phyloP scores from a whole-genome alignment of 2,888 invertebrate species.

The Polyommatus iphigenia region DNA sequence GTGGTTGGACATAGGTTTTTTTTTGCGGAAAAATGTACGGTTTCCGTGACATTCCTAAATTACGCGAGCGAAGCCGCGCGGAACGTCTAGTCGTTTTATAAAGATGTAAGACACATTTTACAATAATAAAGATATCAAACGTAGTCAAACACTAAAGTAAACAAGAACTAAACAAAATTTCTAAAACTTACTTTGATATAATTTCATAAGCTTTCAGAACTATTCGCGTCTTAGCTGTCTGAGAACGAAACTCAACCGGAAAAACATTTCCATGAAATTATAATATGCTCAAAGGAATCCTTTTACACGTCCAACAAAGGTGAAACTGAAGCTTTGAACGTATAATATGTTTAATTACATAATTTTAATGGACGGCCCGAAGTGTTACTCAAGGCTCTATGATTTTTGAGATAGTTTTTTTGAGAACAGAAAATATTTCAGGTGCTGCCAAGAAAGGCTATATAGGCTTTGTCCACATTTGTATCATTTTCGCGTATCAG shows the following conservation, averaged over 20 bases:
- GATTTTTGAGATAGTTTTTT: background rate
- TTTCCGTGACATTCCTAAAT: no score
- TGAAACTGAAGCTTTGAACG: background rate
- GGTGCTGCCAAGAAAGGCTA: no score
- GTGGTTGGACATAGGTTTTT: no score
- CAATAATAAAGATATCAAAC: no score
- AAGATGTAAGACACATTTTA: no score
- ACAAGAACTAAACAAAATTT: background rate
- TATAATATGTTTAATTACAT: background rate
- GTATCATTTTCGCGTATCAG: no score
- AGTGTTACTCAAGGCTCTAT: background rate
- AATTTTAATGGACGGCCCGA: background rate
- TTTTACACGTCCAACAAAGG: background rate
- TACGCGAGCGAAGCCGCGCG: no score
- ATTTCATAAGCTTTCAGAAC: constrained; percentile 4
- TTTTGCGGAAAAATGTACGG: no score
- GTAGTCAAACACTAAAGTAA: no score
- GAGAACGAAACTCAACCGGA: constrained; percentile 8
- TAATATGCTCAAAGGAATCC: background rate
- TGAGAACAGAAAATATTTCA: no score
- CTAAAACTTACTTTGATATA: background rate
- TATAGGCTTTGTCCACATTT: no score
- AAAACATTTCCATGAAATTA: constrained; percentile 4
- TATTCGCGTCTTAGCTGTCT: constrained; percentile 10
- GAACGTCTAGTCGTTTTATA: no score